Evolutionary conservation across 1,140 invertebrate species (phyloP).

Genomic region (Papilio machaon): DNA sequence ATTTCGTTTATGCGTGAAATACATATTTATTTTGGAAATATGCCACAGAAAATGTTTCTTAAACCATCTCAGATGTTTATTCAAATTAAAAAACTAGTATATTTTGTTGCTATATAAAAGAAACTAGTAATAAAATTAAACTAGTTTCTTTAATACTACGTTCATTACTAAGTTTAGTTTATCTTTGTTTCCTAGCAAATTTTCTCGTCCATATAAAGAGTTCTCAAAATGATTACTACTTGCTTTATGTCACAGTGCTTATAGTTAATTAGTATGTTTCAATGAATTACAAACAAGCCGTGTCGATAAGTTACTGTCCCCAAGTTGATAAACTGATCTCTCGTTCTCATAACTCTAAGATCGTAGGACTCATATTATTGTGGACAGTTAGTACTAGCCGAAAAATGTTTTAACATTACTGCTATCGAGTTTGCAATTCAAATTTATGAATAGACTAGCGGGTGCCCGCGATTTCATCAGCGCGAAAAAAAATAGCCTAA

Average conservation of each 20-base stretch:
- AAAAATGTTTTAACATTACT: too few species aligned
- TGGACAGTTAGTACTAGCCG: too few species aligned
- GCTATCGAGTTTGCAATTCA: too few species aligned
- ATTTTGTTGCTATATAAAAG: too few species aligned
- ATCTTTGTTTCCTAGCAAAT: neutral
- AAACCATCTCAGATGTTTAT: too few species aligned
- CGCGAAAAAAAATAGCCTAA: too few species aligned
- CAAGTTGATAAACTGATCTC: neutral
- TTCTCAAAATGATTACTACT: constrained; percentile 11
- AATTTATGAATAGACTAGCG: too few species aligned
- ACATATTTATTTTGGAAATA: neutral
- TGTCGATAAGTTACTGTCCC: neutral
- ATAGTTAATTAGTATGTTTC: neutral
- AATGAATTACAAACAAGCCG: neutral
- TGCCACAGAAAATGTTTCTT: too few species aligned
- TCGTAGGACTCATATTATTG: neutral
- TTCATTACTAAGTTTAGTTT: neutral
- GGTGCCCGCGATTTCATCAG: too few species aligned
- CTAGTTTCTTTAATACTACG: neutral
- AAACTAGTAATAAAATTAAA: neutral
- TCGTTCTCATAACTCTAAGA: neutral
- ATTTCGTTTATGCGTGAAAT: neutral
- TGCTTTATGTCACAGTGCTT: constrained; percentile 10
- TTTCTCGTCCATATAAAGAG: neutral
- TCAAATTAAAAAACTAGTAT: too few species aligned